These are phyloP conservation scores for Odontamblyopus rebecca DNA, from an alignment of 2,797 vertebrate species.

Conservation along the genomic window DNA sequence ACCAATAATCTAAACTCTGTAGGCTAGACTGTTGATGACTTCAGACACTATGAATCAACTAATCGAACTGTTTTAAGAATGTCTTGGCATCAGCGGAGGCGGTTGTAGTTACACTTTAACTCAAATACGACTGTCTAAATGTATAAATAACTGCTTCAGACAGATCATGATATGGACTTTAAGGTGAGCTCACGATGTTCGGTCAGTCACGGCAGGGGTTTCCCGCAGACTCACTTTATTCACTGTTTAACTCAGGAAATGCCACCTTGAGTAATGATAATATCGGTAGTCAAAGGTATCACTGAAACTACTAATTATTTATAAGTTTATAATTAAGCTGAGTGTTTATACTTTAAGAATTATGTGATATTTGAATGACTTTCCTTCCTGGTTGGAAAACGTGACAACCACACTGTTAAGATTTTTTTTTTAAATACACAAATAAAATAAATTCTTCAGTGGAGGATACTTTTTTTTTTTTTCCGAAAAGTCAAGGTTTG, in stretches of 20 bases:
- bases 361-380: not conserved
- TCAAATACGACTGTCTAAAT: not conserved
- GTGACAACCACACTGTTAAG: too few relatives aligned
- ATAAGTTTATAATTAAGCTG: too few relatives aligned
- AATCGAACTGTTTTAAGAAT: too few relatives aligned
- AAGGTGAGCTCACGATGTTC: conserved; percentile 11
- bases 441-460: too few relatives aligned
- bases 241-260: conserved; percentile 19
- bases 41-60: too few relatives aligned
- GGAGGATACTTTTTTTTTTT: too few relatives aligned
- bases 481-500: too few relatives aligned
- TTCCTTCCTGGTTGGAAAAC: too few relatives aligned
- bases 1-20: too few relatives aligned
- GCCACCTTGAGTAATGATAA: not conserved
- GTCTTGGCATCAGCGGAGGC: not conserved
- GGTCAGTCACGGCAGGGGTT: conserved; percentile 13
- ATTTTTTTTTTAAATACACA: too few relatives aligned
- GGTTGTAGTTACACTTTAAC: conserved; percentile 9
- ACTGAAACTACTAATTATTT: not conserved
- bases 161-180: not conserved
- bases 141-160: too few relatives aligned
- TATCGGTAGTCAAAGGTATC: not conserved
- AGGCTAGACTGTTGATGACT: too few relatives aligned
- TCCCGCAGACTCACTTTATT: conserved; percentile 18
- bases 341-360: not conserved